Base-by-base conservation (phyloP, 2,797 vertebrate genomes). In the Leptodactylus fallax region DNA sequence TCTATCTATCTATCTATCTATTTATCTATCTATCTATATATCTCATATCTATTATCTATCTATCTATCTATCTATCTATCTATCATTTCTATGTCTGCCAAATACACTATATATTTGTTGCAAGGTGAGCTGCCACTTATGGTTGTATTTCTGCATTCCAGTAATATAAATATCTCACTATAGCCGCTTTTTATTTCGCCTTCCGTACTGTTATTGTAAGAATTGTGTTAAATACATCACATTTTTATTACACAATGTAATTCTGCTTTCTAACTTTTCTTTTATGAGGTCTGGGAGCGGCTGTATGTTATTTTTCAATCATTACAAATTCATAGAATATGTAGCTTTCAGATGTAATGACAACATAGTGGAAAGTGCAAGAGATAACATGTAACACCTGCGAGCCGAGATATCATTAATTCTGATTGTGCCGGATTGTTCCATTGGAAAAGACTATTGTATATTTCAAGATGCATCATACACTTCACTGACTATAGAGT, bases 401-500 rank as follows among this genome's bases (percentile, higher is more conserved):
- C 77, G 19, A 63, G 72, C 72, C 36, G 45, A 85, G 83, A 78
- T 79, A 79, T 65, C 85, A 79, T 79, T 86, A 86, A 86, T 79
- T 86, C 51, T 71, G 85, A 86, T 86, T 85, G 55, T 61, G 45
- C 36, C n/a, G 71, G 56, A 85, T 85, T 86, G 76, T 86, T 69
- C 76, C 25, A 58, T 65, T 65, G 14, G 47, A 56, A 55, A 65
- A 69, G 19, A 80, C 51, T 1, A 61, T 81, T 74, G 77, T 80
- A n/a, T 51, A 81, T 21, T 25, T 85, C 25, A 16, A 79, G 65
- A 80, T 71, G 63, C 63, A 80, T 87, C 77, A 87, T 80, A 47
- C 85, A 87, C 85, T 67, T 80, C 45, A 86, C 47, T 86, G 78
- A 72, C 76, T 87, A 49, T 56, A 71, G 78, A 76, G 86, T 67